Evolutionary conservation across 2,797 vertebrate species (phyloP).

Genomic region (Myotis daubentonii): DNA sequence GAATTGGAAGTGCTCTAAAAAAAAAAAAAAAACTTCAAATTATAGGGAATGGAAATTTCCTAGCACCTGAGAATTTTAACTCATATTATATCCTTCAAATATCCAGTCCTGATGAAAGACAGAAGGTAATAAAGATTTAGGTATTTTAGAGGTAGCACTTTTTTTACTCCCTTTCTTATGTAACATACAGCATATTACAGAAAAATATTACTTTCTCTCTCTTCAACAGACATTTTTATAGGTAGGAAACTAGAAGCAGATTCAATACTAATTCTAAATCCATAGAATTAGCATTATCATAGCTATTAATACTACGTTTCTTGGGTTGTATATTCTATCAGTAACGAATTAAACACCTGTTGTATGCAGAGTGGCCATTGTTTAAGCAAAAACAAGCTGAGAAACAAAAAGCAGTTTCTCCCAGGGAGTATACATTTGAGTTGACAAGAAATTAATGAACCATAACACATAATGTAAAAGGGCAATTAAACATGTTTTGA

Average conservation of each 20-base stretch:
- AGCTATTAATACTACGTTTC: background rate
- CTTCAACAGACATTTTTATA: constrained; percentile 19
- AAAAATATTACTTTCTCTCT: constrained; percentile 13
- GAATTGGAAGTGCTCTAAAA: constrained; percentile 30
- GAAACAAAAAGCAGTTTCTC: constrained; percentile 3
- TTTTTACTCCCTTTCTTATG: constrained; percentile 40
- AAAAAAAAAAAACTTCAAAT: constrained; percentile 6
- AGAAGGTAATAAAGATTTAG: background rate
- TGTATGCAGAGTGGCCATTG: background rate
- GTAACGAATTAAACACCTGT: background rate
- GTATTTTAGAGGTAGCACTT: background rate
- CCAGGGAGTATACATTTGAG: background rate
- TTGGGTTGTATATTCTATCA: constrained; percentile 18
- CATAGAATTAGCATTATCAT: background rate
- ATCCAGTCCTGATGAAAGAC: constrained; percentile 4
- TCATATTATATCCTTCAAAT: background rate
- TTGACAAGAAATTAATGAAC: background rate
- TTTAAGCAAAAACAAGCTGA: background rate
- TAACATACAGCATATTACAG: background rate
- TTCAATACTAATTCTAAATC: constrained; percentile 42
- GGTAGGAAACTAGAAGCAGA: constrained; percentile 16
- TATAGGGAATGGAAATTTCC: background rate
- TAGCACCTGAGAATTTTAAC: background rate
- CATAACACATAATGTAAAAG: background rate
- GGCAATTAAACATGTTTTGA: constrained; percentile 34